Evolutionary conservation across 1,140 invertebrate species (phyloP).

Genomic region (Tetramorium alpestre): DNA sequence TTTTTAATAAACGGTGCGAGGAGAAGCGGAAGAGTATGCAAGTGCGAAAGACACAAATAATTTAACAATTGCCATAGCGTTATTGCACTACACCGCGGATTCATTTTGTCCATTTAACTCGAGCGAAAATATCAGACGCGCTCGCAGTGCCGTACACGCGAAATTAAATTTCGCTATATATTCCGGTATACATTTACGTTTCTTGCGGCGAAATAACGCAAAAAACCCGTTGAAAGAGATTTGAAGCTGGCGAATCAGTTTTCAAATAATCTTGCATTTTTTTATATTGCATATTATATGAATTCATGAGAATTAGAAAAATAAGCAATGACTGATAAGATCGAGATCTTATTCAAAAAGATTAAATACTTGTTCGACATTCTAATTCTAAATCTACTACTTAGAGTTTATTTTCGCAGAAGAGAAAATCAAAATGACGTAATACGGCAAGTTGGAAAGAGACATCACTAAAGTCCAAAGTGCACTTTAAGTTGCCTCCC

Average conservation of each 20-base stretch:
- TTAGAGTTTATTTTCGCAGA: neutral
- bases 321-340: neutral
- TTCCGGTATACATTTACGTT: neutral
- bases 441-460: constrained; percentile 8
- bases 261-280: neutral
- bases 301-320: neutral
- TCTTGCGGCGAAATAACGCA: neutral
- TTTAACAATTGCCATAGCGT: neutral
- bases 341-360: neutral
- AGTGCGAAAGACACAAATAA: constrained; percentile 25
- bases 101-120: constrained; percentile 9
- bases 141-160: neutral
- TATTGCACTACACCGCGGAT: neutral
- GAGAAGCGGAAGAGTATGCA: neutral
- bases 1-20: neutral
- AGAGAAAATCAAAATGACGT: neutral
- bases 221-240: neutral
- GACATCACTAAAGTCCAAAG: constrained; percentile 48
- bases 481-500: constrained; percentile 21
- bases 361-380: neutral
- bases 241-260: neutral
- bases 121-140: constrained; percentile 29
- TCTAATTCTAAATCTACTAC: neutral
- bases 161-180: too few relatives aligned
- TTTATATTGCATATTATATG: neutral